Evolutionary conservation across 2,888 invertebrate genomes (phyloP).

Genomic region (Julus scandinavius): DNA sequence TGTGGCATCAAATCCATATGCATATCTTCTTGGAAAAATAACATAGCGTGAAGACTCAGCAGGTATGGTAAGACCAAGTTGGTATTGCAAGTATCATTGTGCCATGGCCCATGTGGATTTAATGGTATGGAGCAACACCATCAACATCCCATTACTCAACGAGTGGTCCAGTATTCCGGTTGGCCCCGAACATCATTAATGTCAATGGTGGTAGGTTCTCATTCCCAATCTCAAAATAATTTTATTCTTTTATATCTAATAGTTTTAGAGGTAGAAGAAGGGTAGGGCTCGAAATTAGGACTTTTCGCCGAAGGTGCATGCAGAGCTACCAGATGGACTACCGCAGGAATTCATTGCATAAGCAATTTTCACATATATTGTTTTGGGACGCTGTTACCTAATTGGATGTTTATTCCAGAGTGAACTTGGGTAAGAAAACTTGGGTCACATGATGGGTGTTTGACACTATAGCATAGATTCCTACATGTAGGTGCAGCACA

Average conservation of each 20-base stretch:
- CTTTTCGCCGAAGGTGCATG: background rate
- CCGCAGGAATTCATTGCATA: background rate
- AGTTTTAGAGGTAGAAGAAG: background rate
- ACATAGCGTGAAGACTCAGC: constrained; percentile 6
- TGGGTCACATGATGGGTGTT: background rate
- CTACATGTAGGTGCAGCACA: too few species aligned
- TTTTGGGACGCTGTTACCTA: background rate
- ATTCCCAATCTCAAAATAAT: background rate
- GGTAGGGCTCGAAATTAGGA: constrained; percentile 7
- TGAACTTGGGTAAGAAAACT: background rate
- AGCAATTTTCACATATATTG: background rate
- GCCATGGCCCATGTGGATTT: constrained; percentile 7
- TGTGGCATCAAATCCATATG: background rate
- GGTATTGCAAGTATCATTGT: background rate
- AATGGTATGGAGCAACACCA: constrained; percentile 29
- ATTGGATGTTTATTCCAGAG: background rate
- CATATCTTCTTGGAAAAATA: constrained; percentile 5
- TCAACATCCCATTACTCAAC: constrained; percentile 38
- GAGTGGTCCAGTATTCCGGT: constrained; percentile 16
- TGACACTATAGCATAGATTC: too few species aligned
- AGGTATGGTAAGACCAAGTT: background rate
- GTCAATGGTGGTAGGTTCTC: background rate
- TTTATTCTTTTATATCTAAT: background rate
- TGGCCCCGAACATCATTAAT: background rate
- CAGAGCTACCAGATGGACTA: background rate